Evolutionary conservation across 2,888 invertebrate genomes (phyloP), one percentile per base, ranked within the genome.

Genomic region (Drosophila anomalata): DNA sequence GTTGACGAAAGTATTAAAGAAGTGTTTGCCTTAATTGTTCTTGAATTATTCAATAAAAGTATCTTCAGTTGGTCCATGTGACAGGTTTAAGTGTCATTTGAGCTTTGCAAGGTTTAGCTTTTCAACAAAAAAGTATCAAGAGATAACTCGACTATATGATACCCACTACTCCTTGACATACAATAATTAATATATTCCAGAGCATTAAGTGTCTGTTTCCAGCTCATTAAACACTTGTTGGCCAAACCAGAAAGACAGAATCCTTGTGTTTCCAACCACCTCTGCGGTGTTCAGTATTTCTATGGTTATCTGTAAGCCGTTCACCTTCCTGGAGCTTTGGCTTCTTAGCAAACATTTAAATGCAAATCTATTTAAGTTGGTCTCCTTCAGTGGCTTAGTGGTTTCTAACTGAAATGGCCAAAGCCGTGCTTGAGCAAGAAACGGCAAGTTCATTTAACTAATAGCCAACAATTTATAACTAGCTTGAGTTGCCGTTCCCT

Each of bases 401-500:
- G 67, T 68, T 58, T 70, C 60, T 55, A 39, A 67, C 57, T 70
- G 36, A 70, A 77, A 77, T 68, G 75, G 44, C 55, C 62, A 36
- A 61, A 72, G 58, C 58, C 60, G 69, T 60, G 59, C 80, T 75
- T 62, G 53, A 61, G 44, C 47, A 36, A 52, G 69, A 72, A 73
- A 71, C 79, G 75, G 67, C 83, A 87, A 86, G 82, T 82, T 82
- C 88, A 85, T 87, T 82, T 85, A 82, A 82, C 88, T 87, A 82
- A 82, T 87, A 87, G 82, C 88, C 83, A 82, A 85, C 82, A 87
- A 87, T 82, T 87, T 82, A 82, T 82, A 82, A 75, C 88, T 73
- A 63, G 67, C 66, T 41, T 44, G 46, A 61, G 59, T 51, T 61
- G 50, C 22, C 52, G 9, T 20, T 20, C 20, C 20, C 24, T 36